Conservation (phyloP, 2,113 vertebrate genomes). For the Mastomys coucha region DNA sequence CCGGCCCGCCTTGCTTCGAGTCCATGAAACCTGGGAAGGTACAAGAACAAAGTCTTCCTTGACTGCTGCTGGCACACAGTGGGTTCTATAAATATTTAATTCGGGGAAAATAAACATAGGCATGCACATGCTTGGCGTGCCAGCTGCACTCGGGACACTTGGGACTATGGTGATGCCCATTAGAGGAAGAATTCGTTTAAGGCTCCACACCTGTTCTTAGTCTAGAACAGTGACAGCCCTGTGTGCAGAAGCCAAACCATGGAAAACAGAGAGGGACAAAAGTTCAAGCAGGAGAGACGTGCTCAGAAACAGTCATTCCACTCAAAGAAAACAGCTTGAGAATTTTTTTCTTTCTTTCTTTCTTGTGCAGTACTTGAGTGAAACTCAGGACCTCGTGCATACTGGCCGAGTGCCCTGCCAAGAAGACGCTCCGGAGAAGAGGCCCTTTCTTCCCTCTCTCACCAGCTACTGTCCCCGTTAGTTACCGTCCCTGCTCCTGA, state of each 20-base stretch:
- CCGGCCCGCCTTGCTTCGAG: neutral
- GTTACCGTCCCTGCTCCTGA: neutral
- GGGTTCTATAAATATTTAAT: conserved; percentile 20
- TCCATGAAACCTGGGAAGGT: conserved; percentile 49
- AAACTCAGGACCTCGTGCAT: neutral
- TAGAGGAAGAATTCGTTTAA: neutral
- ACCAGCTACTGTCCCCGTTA: neutral
- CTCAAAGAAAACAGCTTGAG: neutral
- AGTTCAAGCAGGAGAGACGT: conserved; percentile 16
- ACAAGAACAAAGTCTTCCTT: conserved; percentile 25
- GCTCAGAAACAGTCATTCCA: neutral
- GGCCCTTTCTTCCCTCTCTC: neutral
- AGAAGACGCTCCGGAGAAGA: neutral
- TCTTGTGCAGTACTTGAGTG: neutral
- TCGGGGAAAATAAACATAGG: neutral
- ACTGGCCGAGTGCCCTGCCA: neutral
- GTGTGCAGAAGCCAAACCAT: neutral
- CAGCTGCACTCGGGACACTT: neutral
- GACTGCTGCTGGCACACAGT: neutral
- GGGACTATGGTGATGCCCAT: neutral
- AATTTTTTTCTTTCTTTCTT: neutral
- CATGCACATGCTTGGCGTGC: neutral
- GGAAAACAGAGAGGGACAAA: neutral
- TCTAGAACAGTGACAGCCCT: neutral
- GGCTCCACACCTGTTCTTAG: neutral